Evolutionary conservation across 2,797 vertebrate genomes (phyloP), one percentile per base, ranked within the genome.

Genomic region (Falco peregrinus): DNA sequence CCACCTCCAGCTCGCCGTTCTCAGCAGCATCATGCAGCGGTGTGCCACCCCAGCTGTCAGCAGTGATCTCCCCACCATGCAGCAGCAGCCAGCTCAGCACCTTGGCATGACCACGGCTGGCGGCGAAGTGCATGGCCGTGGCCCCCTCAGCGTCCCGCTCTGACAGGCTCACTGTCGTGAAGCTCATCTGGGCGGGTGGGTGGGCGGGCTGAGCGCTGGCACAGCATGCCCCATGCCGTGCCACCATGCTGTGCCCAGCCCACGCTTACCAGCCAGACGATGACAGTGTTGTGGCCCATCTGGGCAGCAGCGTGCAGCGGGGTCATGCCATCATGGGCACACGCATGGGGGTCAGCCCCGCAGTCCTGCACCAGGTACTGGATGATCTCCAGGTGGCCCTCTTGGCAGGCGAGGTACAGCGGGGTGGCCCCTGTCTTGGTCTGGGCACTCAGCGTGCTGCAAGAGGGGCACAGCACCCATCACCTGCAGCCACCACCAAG

Each of bases 371-470:
- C 99, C 97, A 99, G 97, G 98, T 99, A 99, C 95, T 99, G 99
- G 94, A 99, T 98, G 73, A 98, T 98, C 96, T 99, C 99, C 98
- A 99, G 98, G 97, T 99, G 99, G 94, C 99, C 99, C 97, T 99
- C 99, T 97, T 99, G 99, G 98, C 99, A 99, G 92, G 99, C 99
- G 98, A 99, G 98, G 98, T 99, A 99, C 95, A 99, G 98, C 24
- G 99, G 99, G 45, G 99, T 99, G 99, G 99, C 99, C 99, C 99
- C 99, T 6, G 99, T 99, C 98, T 99, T 99, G 95, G 99, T 99
- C 98, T 99, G 99, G 95, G 98, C 98, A 96, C 99, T 99, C 97
- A 99, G 98, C 70, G 98, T 97, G 53, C 99, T 99, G 98, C 16
- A 79, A 91, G 87, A 0, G 25, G 92, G 88, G 21, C 80, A 87